Percentiles rank a stretch among this genome's conserved stretches.
phyloP scores from a whole-genome alignment of 2,797 vertebrate species.

The Mormyrops boulengeri region DNA sequence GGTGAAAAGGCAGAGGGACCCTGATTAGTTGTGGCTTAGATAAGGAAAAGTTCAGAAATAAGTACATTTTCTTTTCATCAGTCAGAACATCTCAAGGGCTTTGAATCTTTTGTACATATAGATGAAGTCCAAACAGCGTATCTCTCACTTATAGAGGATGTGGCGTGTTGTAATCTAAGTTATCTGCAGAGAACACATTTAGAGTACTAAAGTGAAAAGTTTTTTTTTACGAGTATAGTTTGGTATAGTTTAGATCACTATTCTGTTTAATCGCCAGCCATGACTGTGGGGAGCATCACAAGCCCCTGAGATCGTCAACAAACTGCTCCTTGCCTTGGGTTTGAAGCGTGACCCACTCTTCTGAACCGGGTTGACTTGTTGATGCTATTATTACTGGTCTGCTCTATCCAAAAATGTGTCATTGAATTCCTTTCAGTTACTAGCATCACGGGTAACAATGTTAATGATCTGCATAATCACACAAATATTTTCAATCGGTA shows the following conservation, averaged over 20 bases:
- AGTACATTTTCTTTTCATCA: background rate
- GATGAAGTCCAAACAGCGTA: background rate
- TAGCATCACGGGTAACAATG: background rate
- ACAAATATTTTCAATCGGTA: background rate
- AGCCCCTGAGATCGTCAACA: background rate
- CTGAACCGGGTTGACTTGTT: background rate
- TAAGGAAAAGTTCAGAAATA: background rate
- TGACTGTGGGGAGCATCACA: background rate
- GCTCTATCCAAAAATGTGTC: background rate
- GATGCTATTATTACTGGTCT: background rate
- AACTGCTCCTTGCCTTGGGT: background rate
- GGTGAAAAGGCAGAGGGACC: background rate
- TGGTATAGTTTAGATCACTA: background rate
- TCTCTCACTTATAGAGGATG: background rate
- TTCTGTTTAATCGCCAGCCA: background rate
- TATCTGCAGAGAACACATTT: background rate
- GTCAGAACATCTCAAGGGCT: background rate
- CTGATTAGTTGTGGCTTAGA: background rate
- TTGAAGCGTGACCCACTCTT: background rate
- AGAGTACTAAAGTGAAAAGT: background rate
- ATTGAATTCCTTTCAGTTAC: background rate
- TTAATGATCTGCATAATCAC: background rate
- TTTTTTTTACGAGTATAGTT: background rate
- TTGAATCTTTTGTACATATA: background rate
- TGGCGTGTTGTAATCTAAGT: background rate